Conservation (phyloP, 2,113 vertebrate species). For the Nothoprocta perdicaria region DNA sequence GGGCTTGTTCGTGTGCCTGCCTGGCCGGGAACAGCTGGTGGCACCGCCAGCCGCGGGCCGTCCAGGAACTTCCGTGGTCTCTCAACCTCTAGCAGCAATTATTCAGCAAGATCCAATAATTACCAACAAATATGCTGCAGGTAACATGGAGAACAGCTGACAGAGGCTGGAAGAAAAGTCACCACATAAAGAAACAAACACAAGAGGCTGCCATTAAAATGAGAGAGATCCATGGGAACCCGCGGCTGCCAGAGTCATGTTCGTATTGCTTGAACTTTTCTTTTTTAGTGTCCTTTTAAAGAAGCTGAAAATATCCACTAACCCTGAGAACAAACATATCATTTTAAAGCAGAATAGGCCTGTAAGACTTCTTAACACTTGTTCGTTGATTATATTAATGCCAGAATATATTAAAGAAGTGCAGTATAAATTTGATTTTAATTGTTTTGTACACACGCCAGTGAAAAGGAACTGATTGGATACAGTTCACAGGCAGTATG, state of each 20-base stretch:
- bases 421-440: conserved; percentile 99
- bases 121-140: conserved; percentile 16
- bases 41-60: neutral
- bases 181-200: neutral
- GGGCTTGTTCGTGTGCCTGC: neutral
- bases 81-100: neutral
- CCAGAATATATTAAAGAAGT: conserved; percentile 96
- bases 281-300: conserved; percentile 52
- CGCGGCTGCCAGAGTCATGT: neutral
- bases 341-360: conserved; percentile 88
- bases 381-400: conserved; percentile 94
- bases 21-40: neutral
- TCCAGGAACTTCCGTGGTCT: neutral
- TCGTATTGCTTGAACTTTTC: neutral
- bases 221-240: neutral
- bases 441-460: conserved; percentile 99
- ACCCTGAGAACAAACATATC: conserved; percentile 72
- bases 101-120: neutral
- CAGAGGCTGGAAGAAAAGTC: neutral
- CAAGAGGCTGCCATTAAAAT: neutral
- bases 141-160: conserved; percentile 7
- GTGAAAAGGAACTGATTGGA: conserved; percentile 99
- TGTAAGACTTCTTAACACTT: conserved; percentile 92
- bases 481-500: conserved; percentile 99
- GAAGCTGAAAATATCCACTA: conserved; percentile 55